Evolutionary conservation across 2,113 vertebrate genomes (phyloP).

Genomic region (Cinclus mexicanus): DNA sequence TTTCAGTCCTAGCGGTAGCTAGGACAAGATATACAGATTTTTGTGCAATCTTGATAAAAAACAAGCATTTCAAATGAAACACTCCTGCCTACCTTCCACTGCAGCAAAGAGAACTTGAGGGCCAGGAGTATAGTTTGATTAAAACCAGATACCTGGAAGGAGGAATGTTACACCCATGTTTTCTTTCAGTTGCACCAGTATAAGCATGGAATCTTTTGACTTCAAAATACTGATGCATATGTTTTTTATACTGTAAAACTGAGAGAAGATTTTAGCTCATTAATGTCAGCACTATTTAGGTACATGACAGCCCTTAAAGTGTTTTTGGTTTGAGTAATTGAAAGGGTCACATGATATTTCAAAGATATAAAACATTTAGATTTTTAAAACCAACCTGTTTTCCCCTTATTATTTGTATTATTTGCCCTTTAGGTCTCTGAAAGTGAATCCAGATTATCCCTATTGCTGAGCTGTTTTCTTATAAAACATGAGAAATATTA

Average conservation of each 20-base stretch:
- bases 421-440: conserved; percentile 10
- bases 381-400: conserved; percentile 36
- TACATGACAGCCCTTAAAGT: not conserved
- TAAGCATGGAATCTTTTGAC: conserved; percentile 33
- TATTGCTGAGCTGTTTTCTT: not conserved
- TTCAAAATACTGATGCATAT: conserved; percentile 56
- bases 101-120: conserved; percentile 19
- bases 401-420: not conserved
- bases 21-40: conserved; percentile 31
- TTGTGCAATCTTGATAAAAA: not conserved
- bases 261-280: conserved; percentile 28
- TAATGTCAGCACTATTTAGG: conserved; percentile 21
- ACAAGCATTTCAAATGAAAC: conserved; percentile 49
- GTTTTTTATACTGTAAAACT: conserved; percentile 62
- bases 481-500: not conserved
- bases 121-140: conserved; percentile 39
- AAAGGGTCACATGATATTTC: not conserved
- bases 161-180: conserved; percentile 54
- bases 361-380: conserved; percentile 9
- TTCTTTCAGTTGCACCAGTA: conserved; percentile 58
- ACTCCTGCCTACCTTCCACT: conserved; percentile 37
- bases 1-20: not conserved
- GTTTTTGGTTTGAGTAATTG: conserved; percentile 5
- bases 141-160: conserved; percentile 56
- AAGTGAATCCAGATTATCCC: not conserved